A percentile compares a stretch with the other conserved stretches of the same genome.
Evolutionary conservation across 1,140 invertebrate species (phyloP).

Genomic region (Cataglyphis hispanica): DNA sequence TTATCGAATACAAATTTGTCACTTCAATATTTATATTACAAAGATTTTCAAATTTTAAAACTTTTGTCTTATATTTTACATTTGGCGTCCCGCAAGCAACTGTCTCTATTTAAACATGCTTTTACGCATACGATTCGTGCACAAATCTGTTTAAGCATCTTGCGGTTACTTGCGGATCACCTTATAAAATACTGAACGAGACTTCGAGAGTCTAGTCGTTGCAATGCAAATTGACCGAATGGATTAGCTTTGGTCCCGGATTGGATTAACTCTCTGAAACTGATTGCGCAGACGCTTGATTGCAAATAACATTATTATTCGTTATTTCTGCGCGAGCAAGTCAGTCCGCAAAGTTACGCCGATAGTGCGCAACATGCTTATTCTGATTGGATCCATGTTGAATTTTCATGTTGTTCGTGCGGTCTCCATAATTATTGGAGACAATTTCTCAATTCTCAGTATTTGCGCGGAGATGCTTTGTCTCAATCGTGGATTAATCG

Average conservation of each 20-base stretch:
- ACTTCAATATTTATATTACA: not conserved
- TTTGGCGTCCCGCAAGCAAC: slow-evolving; percentile 29
- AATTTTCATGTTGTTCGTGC: slow-evolving; percentile 51
- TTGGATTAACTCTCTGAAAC: slow-evolving; percentile 46
- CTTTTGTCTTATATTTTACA: slow-evolving; percentile 4
- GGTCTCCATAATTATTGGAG: slow-evolving; percentile 22
- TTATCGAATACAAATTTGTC: not conserved
- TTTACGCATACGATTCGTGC: slow-evolving; percentile 50
- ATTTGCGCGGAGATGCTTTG: not conserved
- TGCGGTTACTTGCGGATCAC: slow-evolving; percentile 49
- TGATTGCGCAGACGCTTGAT: slow-evolving; percentile 57
- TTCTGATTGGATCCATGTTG: slow-evolving; percentile 39
- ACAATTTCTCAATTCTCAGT: slow-evolving; percentile 38
- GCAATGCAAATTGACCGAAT: slow-evolving; percentile 63
- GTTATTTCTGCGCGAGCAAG: slow-evolving; percentile 36
- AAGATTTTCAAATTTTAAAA: not conserved
- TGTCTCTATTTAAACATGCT: slow-evolving; percentile 50
- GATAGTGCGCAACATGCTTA: slow-evolving; percentile 28
- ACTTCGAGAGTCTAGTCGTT: slow-evolving; percentile 37
- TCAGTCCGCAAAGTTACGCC: slow-evolving; percentile 22
- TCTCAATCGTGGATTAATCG: slow-evolving; percentile 5
- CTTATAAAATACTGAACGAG: slow-evolving; percentile 43
- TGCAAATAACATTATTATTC: slow-evolving; percentile 62
- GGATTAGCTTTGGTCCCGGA: slow-evolving; percentile 31
- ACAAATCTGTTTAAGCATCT: slow-evolving; percentile 38